These are phyloP conservation scores for Cacoxenus indagator DNA, from an alignment of 2,888 invertebrate species.

Conservation along the genomic window DNA sequence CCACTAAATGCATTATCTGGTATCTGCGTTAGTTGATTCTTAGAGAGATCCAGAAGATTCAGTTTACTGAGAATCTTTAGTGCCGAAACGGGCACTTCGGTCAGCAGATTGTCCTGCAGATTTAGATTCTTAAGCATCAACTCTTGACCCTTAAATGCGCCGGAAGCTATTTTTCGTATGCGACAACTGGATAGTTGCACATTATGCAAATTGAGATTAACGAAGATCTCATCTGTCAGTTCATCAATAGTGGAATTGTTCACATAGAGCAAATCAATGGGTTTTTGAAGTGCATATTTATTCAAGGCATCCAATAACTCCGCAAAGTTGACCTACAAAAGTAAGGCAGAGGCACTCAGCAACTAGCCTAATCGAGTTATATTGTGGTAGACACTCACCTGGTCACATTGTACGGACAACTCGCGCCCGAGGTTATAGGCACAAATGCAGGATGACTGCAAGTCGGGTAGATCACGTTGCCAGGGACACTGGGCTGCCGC, in stretches of 20 bases:
- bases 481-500: conserved; percentile 83
- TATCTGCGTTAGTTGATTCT: conserved; percentile 81
- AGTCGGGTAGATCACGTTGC: conserved; percentile 80
- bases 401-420: conserved; percentile 90
- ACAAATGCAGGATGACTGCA: conserved; percentile 89
- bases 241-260: conserved; percentile 86
- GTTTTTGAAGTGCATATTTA: conserved; percentile 77
- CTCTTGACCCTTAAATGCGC: conserved; percentile 89
- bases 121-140: conserved; percentile 85
- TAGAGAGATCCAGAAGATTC: conserved; percentile 86
- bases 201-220: conserved; percentile 81
- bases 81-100: conserved; percentile 82
- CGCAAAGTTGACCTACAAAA: conserved; percentile 79
- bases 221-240: conserved; percentile 78
- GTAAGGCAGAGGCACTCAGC: not conserved
- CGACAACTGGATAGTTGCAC: conserved; percentile 88
- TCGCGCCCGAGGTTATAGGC: conserved; percentile 88
- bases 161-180: conserved; percentile 78
- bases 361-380: not conserved
- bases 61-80: conserved; percentile 79
- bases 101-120: conserved; percentile 85
- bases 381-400: conserved; percentile 71
- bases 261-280: conserved; percentile 87
- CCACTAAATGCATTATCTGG: conserved; percentile 83
- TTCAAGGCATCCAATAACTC: conserved; percentile 81